Evolutionary conservation across 1,140 invertebrate genomes (phyloP).

Genomic region (Ceratina calcarata): DNA sequence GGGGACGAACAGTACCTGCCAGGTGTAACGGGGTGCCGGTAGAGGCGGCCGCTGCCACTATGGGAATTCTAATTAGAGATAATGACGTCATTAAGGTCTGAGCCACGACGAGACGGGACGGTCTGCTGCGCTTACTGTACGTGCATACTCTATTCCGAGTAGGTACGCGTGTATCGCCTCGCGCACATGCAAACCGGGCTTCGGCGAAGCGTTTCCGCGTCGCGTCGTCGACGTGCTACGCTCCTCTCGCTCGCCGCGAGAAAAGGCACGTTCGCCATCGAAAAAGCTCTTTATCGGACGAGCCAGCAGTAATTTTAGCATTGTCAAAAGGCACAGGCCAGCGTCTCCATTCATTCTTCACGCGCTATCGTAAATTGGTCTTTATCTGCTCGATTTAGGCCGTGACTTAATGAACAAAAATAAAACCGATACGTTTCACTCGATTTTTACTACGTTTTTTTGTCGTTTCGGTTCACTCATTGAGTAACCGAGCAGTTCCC

Average conservation of each 20-base stretch:
- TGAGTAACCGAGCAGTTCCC: slow-evolving; percentile 20
- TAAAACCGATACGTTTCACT: not conserved
- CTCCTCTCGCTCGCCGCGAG: slow-evolving; percentile 36
- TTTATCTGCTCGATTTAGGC: not conserved
- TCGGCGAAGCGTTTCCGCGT: slow-evolving; percentile 38
- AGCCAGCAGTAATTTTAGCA: slow-evolving; percentile 4
- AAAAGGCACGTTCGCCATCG: slow-evolving; percentile 21
- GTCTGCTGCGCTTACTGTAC: slow-evolving; percentile 74
- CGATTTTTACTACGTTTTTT: not conserved
- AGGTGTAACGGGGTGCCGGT: slow-evolving; percentile 68
- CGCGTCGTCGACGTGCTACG: slow-evolving; percentile 28
- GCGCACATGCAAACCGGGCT: slow-evolving; percentile 46
- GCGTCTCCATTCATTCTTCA: slow-evolving; percentile 18
- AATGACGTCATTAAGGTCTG: slow-evolving; percentile 79
- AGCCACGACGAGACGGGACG: slow-evolving; percentile 75
- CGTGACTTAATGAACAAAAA: slow-evolving; percentile 5
- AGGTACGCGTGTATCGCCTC: slow-evolving; percentile 46
- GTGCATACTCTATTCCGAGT: slow-evolving; percentile 61
- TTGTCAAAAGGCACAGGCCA: slow-evolving; percentile 13
- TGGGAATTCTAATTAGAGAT: slow-evolving; percentile 78
- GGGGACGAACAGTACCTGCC: slow-evolving; percentile 12
- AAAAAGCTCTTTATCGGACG: not conserved
- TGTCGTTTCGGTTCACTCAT: not conserved
- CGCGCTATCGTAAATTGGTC: not conserved
- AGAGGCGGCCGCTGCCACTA: slow-evolving; percentile 60